Base-by-base conservation (phyloP, 2,113 vertebrate genomes). In the Mastomys coucha region DNA sequence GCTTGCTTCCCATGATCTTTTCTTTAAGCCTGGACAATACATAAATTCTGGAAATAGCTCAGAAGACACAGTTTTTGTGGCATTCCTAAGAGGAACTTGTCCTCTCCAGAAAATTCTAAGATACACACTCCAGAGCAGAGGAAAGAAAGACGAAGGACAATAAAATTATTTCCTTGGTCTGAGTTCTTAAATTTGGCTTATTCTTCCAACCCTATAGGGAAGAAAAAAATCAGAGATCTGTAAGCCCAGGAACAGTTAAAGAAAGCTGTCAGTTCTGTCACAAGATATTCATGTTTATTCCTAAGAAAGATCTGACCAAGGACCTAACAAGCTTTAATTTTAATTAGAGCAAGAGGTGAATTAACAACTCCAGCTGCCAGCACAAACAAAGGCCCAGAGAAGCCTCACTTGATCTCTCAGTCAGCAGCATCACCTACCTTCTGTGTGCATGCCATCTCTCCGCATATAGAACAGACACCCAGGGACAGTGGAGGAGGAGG, bases 311-410 rank as follows among this genome's bases (percentile, higher is more conserved):
- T 26, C n/a, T 95, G 82, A 88, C 93, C 96, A 89, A 96, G 56
- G 63, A 78, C 92, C 70, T 88, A 10, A 65, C 28, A 96, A 89
- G 96, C 63, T 78, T 90, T 89, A 87, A 89, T 95, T 97, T 97
- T 97, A 96, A 97, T 97, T 97, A 94, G 91, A 92, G 67, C 78
- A 75, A 93, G 78, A 75, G 96, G 58, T 94, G 75, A 97, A 91
- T 97, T 97, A 94, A 94, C 97, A 97, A 60, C 94, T 90, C 72
- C 56, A 87, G 87, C 89, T 98, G 97, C 95, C 69, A 97, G 94
- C 82, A 96, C 94, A 96, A 93, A 97, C 96, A 95, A 78, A 94
- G 86, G 70, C 80, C 96, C 67, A 19, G n/a, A 94, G 89, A 95
- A 98, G 75, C 70, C 36, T 77, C 2, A 16, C 45, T 63, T 85